phyloP scores from a whole-genome alignment of 2,888 invertebrate species.

The Eristalis arbustorum region DNA sequence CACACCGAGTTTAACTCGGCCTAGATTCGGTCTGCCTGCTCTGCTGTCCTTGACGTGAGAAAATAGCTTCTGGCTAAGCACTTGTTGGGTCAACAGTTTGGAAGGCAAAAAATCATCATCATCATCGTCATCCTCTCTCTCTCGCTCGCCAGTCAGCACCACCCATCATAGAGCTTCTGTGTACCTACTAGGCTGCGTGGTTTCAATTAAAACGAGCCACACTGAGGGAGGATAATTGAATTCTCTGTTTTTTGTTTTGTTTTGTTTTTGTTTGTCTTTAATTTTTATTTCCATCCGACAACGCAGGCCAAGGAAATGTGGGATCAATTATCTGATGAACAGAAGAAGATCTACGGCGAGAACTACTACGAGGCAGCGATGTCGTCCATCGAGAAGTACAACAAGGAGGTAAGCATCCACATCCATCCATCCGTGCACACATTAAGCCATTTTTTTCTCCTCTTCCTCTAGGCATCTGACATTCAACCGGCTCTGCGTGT shows the following conservation, averaged over 20 bases:
- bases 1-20: neutral
- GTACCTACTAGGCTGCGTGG: neutral
- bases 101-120: neutral
- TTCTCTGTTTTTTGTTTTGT: slow-evolving; percentile 72
- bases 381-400: slow-evolving; percentile 89
- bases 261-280: slow-evolving; percentile 25
- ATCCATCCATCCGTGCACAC: neutral
- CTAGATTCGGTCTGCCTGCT: neutral
- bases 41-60: slow-evolving; percentile 31
- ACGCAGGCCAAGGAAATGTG: slow-evolving; percentile 90
- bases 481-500: slow-evolving; percentile 88
- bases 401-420: slow-evolving; percentile 81
- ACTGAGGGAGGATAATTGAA: slow-evolving; percentile 70
- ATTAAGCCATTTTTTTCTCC: neutral
- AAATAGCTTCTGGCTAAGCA: slow-evolving; percentile 29
- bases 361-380: slow-evolving; percentile 91
- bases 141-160: too few species aligned
- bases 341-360: slow-evolving; percentile 89
- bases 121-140: neutral
- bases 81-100: slow-evolving; percentile 57
- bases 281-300: neutral
- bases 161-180: too few species aligned
- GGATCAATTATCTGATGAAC: slow-evolving; percentile 88
- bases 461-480: slow-evolving; percentile 85
- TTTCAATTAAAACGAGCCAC: slow-evolving; percentile 21